Conservation (phyloP, 2,888 invertebrate species). For the Meteorus colon region DNA sequence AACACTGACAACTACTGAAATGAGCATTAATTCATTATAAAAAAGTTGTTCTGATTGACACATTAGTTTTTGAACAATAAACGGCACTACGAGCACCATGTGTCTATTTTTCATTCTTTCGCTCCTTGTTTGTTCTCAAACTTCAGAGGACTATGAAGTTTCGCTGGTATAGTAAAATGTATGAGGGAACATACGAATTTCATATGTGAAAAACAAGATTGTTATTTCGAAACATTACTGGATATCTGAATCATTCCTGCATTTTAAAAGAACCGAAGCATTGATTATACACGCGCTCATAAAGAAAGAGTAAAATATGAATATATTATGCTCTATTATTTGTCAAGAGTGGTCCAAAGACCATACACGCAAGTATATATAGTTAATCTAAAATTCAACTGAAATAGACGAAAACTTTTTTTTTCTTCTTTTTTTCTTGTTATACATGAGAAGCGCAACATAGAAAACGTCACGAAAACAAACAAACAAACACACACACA, state of each 20-base stretch:
- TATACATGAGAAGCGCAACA: slow-evolving; percentile 74
- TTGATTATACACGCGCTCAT: background rate
- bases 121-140: background rate
- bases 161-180: background rate
- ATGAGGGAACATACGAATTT: too few relatives aligned
- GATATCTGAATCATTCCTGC: too few relatives aligned
- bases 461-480: slow-evolving; percentile 79
- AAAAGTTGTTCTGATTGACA: background rate
- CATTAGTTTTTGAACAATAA: background rate
- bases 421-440: slow-evolving; percentile 39
- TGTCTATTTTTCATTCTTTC: too few relatives aligned
- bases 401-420: slow-evolving; percentile 5
- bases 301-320: background rate
- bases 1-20: background rate
- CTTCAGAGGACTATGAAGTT: background rate
- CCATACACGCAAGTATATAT: slow-evolving; percentile 40
- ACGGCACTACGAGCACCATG: background rate
- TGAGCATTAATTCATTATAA: background rate
- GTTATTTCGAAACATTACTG: too few relatives aligned
- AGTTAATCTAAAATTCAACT: background rate
- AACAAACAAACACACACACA: background rate
- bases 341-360: slow-evolving; percentile 36
- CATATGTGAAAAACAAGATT: too few relatives aligned
- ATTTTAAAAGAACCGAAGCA: too few relatives aligned
- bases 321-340: slow-evolving; percentile 23